Evolutionary conservation across 2,113 vertebrate genomes (phyloP).

Genomic region (Maccullochella peelii): DNA sequence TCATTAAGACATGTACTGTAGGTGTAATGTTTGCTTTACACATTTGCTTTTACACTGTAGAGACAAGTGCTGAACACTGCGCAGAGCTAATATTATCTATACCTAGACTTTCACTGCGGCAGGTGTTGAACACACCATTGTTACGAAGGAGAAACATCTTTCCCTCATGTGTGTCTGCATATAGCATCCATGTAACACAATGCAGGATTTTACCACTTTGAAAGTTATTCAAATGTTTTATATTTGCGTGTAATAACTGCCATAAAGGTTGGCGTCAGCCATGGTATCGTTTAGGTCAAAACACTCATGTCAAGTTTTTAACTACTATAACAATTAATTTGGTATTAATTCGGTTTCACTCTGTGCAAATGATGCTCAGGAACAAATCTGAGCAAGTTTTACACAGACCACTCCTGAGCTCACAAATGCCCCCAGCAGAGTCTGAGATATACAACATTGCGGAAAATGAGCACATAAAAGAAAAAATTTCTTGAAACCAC

Average conservation of each 20-base stretch:
- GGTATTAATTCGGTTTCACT: neutral
- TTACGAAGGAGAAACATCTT: neutral
- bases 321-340: neutral
- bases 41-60: neutral
- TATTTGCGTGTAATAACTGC: neutral
- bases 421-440: neutral
- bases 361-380: neutral
- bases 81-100: neutral
- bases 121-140: neutral
- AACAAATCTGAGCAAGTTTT: constrained; percentile 15
- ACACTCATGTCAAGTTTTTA: neutral
- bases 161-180: neutral
- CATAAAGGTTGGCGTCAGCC: neutral
- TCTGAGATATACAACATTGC: constrained; percentile 6
- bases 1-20: neutral
- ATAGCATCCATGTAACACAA: neutral
- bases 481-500: neutral
- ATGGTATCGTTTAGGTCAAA: neutral
- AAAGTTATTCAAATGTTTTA: neutral
- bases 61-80: neutral
- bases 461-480: constrained; percentile 15
- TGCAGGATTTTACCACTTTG: neutral
- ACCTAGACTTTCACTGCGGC: neutral
- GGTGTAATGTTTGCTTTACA: constrained; percentile 10
- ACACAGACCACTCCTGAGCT: constrained; percentile 2